Evolutionary conservation across 2,113 vertebrate genomes (phyloP), one percentile per base, ranked within the genome.

Genomic region (Dendrocopos noguchii): DNA sequence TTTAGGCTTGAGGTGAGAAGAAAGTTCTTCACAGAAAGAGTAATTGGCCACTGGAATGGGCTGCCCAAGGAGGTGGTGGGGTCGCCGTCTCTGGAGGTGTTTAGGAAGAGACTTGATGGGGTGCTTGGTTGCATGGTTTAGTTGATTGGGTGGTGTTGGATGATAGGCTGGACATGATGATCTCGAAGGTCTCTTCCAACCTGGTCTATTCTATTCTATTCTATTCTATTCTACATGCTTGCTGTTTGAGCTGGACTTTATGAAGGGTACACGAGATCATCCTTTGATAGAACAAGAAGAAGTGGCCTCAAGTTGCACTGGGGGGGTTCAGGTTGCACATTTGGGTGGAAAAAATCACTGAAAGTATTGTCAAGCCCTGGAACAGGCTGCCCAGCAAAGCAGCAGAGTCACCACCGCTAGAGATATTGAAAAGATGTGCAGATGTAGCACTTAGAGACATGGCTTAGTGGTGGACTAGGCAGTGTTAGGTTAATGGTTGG

Each of bases 181-280:
- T n/a, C n/a, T n/a, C n/a, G n/a, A n/a, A n/a, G n/a, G n/a, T n/a
- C n/a, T n/a, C n/a, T n/a, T n/a, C n/a, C n/a, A n/a, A n/a, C n/a
- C n/a, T n/a, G n/a, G n/a, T n/a, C n/a, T n/a, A n/a, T n/a, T n/a
- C n/a, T n/a, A n/a, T n/a, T n/a, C n/a, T n/a, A n/a, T n/a, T n/a
- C n/a, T n/a, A n/a, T n/a, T n/a, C n/a, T n/a, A n/a, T n/a, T 70
- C 28, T n/a, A 10, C 0, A 0, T 7, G 33, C 59, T 88, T 27
- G 1, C 76, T 57, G 39, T 9, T 28, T n/a, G 44, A 61, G 52
- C 61, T 66, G 64, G 9, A 39, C 39, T 39, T 39, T 63, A 15
- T 44, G 15, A 17, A 55, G 15, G 50, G 47, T 14, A 5, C 8
- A 4, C 0, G 2, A 34, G 56, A 27, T 28, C 36, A 42, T 27